A percentile compares a stretch with the other conserved stretches of the same genome.
phyloP scores from a whole-genome alignment of 2,113 vertebrate genomes.

The Chinchilla lanigera region DNA sequence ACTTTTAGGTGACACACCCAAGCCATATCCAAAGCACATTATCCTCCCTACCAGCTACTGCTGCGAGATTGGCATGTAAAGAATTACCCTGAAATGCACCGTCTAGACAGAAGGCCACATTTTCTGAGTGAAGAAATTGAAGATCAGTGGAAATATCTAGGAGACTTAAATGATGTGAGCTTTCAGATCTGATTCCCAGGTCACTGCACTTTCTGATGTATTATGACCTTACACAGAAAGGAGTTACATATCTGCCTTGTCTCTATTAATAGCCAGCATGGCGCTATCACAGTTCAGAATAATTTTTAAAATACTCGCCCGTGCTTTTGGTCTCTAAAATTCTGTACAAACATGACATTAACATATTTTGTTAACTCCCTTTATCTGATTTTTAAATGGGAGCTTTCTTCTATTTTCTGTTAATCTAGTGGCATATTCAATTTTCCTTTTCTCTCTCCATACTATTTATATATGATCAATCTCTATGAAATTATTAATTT shows the following conservation, averaged over 20 bases:
- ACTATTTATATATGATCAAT: not conserved
- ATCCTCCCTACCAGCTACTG: not conserved
- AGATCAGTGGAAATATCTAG: not conserved
- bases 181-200: not conserved
- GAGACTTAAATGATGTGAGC: not conserved
- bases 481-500: conserved; percentile 14
- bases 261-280: not conserved
- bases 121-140: not conserved
- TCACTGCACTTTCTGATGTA: not conserved
- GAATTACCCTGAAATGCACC: not conserved
- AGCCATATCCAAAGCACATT: not conserved
- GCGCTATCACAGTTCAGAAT: not conserved
- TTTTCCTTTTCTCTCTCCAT: conserved; percentile 2
- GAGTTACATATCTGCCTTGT: not conserved
- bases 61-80: not conserved
- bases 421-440: not conserved
- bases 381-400: conserved; percentile 36
- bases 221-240: not conserved
- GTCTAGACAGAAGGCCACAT: not conserved
- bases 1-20: not conserved
- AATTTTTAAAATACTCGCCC: not conserved
- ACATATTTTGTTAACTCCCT: not conserved
- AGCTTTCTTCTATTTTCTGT: not conserved
- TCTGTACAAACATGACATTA: not conserved
- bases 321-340: conserved; percentile 26